Evolutionary conservation across 2,888 invertebrate genomes (phyloP), one percentile per base, ranked within the genome.

Genomic region (Arge pagana): DNA sequence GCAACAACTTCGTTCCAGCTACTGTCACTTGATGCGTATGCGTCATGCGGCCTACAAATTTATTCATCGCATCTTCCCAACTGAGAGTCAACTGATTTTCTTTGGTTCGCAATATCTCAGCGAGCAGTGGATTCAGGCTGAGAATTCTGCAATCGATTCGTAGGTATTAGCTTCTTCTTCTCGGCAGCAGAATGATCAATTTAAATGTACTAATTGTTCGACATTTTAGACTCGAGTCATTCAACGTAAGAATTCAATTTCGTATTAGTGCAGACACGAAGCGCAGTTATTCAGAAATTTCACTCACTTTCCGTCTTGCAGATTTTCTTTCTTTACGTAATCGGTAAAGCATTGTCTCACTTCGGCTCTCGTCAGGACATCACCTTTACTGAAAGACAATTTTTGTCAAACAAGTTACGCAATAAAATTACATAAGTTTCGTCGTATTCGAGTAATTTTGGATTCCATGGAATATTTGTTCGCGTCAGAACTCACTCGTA

Each of bases 41-140:
- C 42, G 86, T 88, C 90, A 94, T 90, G 67, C 85, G 83, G 8
- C 79, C 79, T 50, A 83, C 79, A 43, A 90, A 82, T 42, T 81
- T 81, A 21, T 81, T 77, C 69, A 86, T 85, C 11, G 92, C 75
- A 62, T 86, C 86, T 63, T 90, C 90, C 83, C 93, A 88, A 23
- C 83, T 80, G 49, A 89, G 71, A 0, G 69, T 66, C 40, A 70
- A 60, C 58, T 82, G 81, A 72, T 65, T 70, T 31, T 66, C 77
- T 36, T 80, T 71, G 33, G 79, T 79, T 35, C 77, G 77, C 50
- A 83, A 70, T 43, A 79, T 66, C 23, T 60, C 65, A 37, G 70
- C 77, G 40, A 82, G 66, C 41, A 70, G 70, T 10, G 81, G 81
- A 70, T 85, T 82, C 49, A 86, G 74, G 48, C 77, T 81, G 3